A percentile compares a stretch with the other conserved stretches of the same genome.
Conservation (phyloP, 2,888 invertebrate genomes). For the Ochropacha duplaris region DNA sequence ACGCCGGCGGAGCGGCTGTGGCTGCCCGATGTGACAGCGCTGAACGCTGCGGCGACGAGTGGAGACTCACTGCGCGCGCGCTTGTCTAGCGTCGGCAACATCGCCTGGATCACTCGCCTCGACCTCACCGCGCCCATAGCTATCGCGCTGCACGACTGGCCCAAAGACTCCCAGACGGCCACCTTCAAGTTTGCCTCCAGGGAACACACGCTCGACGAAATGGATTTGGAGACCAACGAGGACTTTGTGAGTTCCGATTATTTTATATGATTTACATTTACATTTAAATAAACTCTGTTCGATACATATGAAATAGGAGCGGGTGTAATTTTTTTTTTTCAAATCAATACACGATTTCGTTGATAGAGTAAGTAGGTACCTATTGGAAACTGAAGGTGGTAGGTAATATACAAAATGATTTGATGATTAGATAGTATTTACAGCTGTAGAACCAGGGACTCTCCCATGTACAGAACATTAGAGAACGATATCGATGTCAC, state of each 20-base stretch:
- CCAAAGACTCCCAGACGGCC: conserved; percentile 88
- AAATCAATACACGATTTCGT: too few species aligned
- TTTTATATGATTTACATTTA: too few species aligned
- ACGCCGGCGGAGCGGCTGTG: conserved; percentile 89
- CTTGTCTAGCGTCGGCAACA: conserved; percentile 84
- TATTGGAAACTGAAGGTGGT: too few species aligned
- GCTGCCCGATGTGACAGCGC: conserved; percentile 89
- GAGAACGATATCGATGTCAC: too few species aligned
- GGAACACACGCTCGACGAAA: conserved; percentile 84
- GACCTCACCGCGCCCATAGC: conserved; percentile 57
- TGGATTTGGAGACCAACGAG: conserved; percentile 63
- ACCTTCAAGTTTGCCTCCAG: conserved; percentile 88
- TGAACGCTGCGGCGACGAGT: conserved; percentile 86
- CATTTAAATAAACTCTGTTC: too few species aligned
- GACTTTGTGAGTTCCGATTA: neutral
- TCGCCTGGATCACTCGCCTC: conserved; percentile 62
- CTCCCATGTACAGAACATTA: too few species aligned
- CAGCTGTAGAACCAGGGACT: too few species aligned
- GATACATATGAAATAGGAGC: too few species aligned
- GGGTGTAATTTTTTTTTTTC: too few species aligned
- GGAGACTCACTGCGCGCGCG: conserved; percentile 87
- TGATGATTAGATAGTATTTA: too few species aligned
- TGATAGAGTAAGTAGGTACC: too few species aligned
- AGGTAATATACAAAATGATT: too few species aligned
- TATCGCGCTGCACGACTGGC: conserved; percentile 85